These are phyloP conservation scores for Rotaria socialis DNA, from an alignment of 2,888 invertebrate genomes.

Conservation along the genomic window DNA sequence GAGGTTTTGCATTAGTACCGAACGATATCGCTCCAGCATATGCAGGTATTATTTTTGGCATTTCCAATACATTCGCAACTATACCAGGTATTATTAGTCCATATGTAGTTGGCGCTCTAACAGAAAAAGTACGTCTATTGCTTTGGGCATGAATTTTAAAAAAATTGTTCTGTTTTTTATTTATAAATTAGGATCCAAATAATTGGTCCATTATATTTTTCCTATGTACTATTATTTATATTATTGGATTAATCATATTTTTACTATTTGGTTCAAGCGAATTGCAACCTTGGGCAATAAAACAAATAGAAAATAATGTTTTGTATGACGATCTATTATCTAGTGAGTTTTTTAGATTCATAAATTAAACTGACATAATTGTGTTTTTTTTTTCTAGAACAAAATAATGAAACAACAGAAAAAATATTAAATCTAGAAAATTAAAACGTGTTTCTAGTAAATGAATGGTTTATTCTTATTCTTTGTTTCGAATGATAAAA, in stretches of 20 bases:
- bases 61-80: constrained; percentile 19
- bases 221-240: constrained; percentile 39
- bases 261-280: not conserved
- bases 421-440: too few species aligned
- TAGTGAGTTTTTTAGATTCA: not conserved
- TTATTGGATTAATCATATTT: constrained; percentile 25
- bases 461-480: too few species aligned
- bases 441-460: too few species aligned
- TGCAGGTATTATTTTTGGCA: constrained; percentile 36
- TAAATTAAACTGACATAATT: too few species aligned
- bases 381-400: too few species aligned
- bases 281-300: not conserved
- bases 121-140: not conserved
- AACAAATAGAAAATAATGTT: not conserved
- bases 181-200: constrained; percentile 6
- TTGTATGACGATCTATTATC: not conserved
- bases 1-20: not conserved
- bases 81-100: constrained; percentile 34
- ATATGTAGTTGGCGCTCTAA: not conserved
- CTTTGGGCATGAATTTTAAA: too few species aligned
- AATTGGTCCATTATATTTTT: constrained; percentile 43
- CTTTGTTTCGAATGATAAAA: too few species aligned
- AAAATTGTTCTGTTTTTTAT: not conserved
- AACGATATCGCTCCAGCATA: constrained; percentile 36
- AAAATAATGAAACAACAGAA: too few species aligned